A percentile compares a stretch with the other conserved stretches of the same genome.
Evolutionary conservation across 2,888 invertebrate genomes (phyloP).

Genomic region (Campoplex capitator): DNA sequence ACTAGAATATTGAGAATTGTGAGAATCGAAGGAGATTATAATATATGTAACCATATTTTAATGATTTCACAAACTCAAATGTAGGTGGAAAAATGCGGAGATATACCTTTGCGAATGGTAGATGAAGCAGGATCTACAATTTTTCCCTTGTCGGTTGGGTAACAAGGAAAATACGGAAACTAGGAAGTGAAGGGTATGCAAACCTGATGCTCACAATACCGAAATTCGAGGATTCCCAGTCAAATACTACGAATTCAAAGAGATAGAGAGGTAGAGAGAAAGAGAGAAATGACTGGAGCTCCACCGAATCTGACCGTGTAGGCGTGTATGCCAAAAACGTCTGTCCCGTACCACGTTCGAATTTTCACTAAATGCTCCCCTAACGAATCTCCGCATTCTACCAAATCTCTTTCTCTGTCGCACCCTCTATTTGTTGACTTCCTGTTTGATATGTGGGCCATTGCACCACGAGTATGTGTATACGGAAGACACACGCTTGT

Average conservation of each 20-base stretch:
- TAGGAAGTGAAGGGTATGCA: constrained; percentile 44
- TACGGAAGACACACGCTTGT: constrained; percentile 42
- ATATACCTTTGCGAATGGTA: constrained; percentile 48
- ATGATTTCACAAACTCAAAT: not conserved
- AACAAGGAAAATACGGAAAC: constrained; percentile 59
- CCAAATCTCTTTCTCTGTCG: constrained; percentile 44
- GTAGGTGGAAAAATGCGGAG: constrained; percentile 15
- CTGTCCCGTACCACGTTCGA: constrained; percentile 48
- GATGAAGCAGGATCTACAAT: constrained; percentile 57
- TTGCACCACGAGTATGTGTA: constrained; percentile 22
- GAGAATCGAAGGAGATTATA: not conserved
- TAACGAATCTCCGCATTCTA: constrained; percentile 61
- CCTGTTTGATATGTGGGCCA: constrained; percentile 14
- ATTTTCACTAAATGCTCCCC: constrained; percentile 64
- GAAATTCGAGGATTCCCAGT: constrained; percentile 42
- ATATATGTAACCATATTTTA: not conserved
- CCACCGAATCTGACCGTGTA: constrained; percentile 47
- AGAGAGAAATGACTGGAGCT: constrained; percentile 57
- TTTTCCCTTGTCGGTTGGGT: constrained; percentile 57
- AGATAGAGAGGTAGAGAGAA: constrained; percentile 43
- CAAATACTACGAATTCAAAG: constrained; percentile 19
- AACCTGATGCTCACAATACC: constrained; percentile 59
- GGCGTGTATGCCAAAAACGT: constrained; percentile 38
- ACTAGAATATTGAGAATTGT: not conserved
- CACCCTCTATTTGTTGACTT: constrained; percentile 18